Percentiles rank a stretch among this genome's conserved stretches.
These are phyloP conservation scores for Thrips palmi DNA, from an alignment of 1,140 invertebrate species.

Conservation along the genomic window DNA sequence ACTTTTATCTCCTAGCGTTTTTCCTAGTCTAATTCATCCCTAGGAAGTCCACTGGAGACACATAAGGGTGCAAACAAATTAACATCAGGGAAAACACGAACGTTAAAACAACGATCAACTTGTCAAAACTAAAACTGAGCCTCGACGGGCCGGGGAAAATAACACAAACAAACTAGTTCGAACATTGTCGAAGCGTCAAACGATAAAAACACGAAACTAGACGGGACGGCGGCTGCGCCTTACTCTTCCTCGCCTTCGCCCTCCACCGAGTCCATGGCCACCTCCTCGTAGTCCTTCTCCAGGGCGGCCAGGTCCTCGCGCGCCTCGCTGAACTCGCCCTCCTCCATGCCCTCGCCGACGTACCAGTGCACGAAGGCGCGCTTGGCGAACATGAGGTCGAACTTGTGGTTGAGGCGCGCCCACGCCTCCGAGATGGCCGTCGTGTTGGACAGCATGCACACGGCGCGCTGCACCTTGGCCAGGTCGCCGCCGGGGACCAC, in stretches of 20 bases:
- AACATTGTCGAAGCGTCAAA: too few relatives aligned
- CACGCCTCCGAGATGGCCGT: constrained; percentile 49
- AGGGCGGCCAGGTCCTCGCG: constrained; percentile 40
- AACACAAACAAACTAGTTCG: too few relatives aligned
- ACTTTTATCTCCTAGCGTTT: too few relatives aligned
- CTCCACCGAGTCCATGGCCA: constrained; percentile 37
- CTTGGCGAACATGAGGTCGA: constrained; percentile 60
- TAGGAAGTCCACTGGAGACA: too few relatives aligned
- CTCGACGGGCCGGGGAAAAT: too few relatives aligned
- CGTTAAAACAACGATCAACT: too few relatives aligned
- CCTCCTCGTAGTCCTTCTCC: constrained; percentile 41
- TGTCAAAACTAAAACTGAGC: too few relatives aligned
- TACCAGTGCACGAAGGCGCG: constrained; percentile 28
- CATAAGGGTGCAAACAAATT: too few relatives aligned
- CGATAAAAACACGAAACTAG: too few relatives aligned
- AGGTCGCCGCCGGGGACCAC: constrained; percentile 61
- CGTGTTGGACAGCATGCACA: constrained; percentile 50
- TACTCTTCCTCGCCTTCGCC: constrained; percentile 50
- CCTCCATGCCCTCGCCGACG: constrained; percentile 64
- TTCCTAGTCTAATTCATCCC: too few relatives aligned
- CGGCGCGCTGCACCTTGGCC: constrained; percentile 63
- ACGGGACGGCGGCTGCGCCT: too few relatives aligned
- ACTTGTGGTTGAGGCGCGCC: constrained; percentile 62
- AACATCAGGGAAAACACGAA: too few relatives aligned
- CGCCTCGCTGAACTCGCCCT: constrained; percentile 49